A percentile compares a stretch with the other conserved stretches of the same genome.
Evolutionary conservation across 2,113 vertebrate genomes (phyloP).

Genomic region (Caranx ignobilis): DNA sequence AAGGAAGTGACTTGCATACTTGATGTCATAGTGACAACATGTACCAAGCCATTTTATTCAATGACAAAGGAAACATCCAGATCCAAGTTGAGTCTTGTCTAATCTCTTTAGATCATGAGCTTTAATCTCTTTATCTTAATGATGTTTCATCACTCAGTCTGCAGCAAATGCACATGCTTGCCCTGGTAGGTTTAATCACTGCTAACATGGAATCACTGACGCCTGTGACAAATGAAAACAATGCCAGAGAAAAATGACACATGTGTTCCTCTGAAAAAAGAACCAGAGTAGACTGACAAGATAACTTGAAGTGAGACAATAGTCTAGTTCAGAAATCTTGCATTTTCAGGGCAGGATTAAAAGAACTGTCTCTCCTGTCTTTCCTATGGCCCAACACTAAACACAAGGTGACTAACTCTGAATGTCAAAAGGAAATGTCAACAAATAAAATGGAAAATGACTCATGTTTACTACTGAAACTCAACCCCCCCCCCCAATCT

Average conservation of each 20-base stretch:
- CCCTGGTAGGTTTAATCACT: constrained; percentile 46
- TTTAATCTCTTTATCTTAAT: constrained; percentile 29
- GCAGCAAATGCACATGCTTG: constrained; percentile 46
- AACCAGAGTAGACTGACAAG: background rate
- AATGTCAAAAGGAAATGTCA: constrained; percentile 29
- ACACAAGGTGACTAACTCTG: background rate
- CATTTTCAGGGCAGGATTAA: background rate
- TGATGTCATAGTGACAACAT: background rate
- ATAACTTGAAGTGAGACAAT: background rate
- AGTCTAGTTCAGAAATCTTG: background rate
- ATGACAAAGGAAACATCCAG: background rate
- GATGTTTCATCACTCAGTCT: constrained; percentile 1
- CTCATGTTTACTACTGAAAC: constrained; percentile 43
- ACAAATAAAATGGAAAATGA: constrained; percentile 13
- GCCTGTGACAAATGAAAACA: constrained; percentile 10
- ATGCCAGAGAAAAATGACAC: background rate
- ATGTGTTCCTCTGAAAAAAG: constrained; percentile 7
- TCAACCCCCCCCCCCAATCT: background rate
- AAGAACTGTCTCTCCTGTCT: too few species aligned
- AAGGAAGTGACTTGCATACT: background rate
- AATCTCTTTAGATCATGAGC: background rate
- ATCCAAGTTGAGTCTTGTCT: background rate
- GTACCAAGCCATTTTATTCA: background rate
- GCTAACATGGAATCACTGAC: background rate
- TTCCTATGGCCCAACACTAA: background rate